A percentile compares a stretch with the other conserved stretches of the same genome.
Conservation (phyloP, 2,113 vertebrate species). For the Hemiscyllium ocellatum region DNA sequence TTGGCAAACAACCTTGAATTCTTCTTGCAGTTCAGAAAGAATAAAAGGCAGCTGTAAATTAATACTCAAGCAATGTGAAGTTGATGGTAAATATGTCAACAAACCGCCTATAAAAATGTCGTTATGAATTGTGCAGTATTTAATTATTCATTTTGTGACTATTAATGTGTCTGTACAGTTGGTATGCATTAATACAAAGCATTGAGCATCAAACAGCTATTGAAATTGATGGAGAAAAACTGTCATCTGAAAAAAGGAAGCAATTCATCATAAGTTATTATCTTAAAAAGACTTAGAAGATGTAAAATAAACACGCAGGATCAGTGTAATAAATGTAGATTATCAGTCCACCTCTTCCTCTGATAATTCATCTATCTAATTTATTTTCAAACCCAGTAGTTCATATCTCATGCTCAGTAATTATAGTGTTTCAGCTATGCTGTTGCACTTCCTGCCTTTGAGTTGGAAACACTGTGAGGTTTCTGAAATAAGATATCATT, state of each 20-base stretch:
- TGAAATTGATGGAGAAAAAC: constrained; percentile 60
- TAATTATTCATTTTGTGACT: constrained; percentile 73
- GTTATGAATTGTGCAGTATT: constrained; percentile 62
- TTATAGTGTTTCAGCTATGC: constrained; percentile 62
- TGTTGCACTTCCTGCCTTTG: constrained; percentile 60
- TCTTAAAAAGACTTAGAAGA: constrained; percentile 66
- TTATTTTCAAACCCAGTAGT: constrained; percentile 60
- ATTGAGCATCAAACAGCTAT: constrained; percentile 69
- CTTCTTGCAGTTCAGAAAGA: neutral
- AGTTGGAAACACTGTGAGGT: constrained; percentile 55
- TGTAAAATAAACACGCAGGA: constrained; percentile 66
- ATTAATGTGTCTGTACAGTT: constrained; percentile 68
- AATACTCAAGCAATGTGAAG: neutral
- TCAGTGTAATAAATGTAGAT: constrained; percentile 61
- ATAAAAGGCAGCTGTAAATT: neutral
- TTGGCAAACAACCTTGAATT: neutral
- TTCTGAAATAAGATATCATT: constrained; percentile 48
- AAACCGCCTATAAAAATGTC: constrained; percentile 57
- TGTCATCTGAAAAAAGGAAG: constrained; percentile 66
- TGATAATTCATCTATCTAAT: constrained; percentile 64
- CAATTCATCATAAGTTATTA: constrained; percentile 70
- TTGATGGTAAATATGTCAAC: neutral
- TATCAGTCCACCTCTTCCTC: constrained; percentile 52
- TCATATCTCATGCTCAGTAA: constrained; percentile 60
- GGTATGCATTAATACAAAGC: constrained; percentile 65